phyloP scores from a whole-genome alignment of 2,797 vertebrate species.

The Cheirogaleus major region DNA sequence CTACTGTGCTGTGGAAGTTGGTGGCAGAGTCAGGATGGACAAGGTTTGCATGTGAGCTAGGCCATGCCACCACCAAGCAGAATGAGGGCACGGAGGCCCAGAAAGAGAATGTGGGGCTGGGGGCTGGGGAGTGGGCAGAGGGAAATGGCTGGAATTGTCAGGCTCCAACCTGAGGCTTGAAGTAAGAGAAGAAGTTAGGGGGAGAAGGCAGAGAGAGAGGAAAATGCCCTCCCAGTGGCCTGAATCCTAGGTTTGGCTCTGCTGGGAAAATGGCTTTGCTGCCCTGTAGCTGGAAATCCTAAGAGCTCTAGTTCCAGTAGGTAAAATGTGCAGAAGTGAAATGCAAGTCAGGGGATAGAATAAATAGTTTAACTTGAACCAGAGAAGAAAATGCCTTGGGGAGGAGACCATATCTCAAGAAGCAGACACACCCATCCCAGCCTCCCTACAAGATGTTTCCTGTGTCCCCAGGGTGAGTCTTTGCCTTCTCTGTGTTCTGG shows the following conservation, averaged over 20 bases:
- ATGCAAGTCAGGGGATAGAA: not conserved
- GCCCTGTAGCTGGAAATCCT: not conserved
- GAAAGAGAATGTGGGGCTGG: not conserved
- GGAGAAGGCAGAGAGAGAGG: not conserved
- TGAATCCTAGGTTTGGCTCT: not conserved
- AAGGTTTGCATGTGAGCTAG: not conserved
- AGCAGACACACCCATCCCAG: not conserved
- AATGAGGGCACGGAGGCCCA: not conserved
- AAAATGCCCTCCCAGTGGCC: not conserved
- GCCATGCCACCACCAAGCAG: not conserved
- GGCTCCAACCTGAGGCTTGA: not conserved
- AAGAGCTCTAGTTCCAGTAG: not conserved
- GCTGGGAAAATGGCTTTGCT: not conserved
- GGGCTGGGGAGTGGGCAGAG: not conserved
- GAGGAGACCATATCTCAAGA: not conserved
- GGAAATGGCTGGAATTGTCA: not conserved
- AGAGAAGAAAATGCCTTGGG: not conserved
- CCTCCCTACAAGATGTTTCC: not conserved
- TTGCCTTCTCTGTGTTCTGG: not conserved
- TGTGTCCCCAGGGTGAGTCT: not conserved
- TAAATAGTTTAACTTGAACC: not conserved
- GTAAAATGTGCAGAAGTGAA: not conserved
- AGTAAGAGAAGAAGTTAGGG: not conserved
- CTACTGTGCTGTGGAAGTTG: fast-evolving
- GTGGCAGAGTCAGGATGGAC: not conserved